phyloP scores from a whole-genome alignment of 2,113 vertebrate species.

The Ctenomys sociabilis region DNA sequence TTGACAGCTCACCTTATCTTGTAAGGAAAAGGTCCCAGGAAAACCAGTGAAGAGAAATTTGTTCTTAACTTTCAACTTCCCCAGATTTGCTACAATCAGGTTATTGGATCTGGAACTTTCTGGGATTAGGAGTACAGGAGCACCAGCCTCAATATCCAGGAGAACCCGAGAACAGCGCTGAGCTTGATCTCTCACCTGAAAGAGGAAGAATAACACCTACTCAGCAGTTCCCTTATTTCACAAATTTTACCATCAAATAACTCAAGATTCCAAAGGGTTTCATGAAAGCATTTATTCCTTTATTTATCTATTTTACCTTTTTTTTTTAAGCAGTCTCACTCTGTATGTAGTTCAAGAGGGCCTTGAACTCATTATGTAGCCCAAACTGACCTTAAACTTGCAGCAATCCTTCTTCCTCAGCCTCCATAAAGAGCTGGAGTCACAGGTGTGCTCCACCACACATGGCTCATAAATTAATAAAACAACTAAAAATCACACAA shows the following conservation, averaged over 20 bases:
- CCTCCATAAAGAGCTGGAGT: background rate
- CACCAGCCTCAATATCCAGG: conserved; percentile 96
- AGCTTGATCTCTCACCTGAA: conserved; percentile 93
- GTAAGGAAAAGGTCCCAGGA: conserved; percentile 92
- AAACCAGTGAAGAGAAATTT: conserved; percentile 91
- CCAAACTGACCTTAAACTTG: background rate
- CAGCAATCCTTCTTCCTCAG: background rate
- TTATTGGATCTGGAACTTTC: conserved; percentile 94
- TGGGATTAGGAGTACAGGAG: conserved; percentile 96
- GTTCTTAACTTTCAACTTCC: conserved; percentile 96
- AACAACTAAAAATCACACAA: conserved; percentile 15
- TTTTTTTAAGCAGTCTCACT: background rate
- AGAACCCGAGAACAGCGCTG: conserved; percentile 93
- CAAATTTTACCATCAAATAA: background rate
- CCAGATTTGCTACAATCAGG: conserved; percentile 96
- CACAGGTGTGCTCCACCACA: background rate
- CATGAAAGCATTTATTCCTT: background rate
- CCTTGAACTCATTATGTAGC: background rate
- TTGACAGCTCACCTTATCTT: conserved; percentile 94
- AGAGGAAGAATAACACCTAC: background rate
- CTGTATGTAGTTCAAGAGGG: too few species aligned
- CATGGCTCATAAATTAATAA: background rate
- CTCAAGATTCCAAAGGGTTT: background rate
- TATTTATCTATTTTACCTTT: background rate
- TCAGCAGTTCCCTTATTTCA: background rate